phyloP scores from a whole-genome alignment of 2,113 vertebrate species.

The Steatornis caripensis region DNA sequence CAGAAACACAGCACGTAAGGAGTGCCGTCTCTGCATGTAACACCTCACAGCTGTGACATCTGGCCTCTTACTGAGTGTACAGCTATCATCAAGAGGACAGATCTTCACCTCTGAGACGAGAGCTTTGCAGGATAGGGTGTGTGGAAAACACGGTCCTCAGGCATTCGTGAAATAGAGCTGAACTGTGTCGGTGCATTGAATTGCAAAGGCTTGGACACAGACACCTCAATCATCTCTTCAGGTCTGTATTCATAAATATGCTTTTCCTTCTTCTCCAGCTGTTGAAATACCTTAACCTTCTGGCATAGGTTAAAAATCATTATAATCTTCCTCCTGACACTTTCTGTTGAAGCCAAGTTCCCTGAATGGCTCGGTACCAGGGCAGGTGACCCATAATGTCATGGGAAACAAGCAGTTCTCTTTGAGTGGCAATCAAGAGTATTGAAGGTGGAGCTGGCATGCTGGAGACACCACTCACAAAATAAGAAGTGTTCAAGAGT shows the following conservation, averaged over 20 bases:
- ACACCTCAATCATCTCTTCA: background rate
- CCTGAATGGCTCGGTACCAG: background rate
- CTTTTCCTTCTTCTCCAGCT: background rate
- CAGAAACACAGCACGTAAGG: background rate
- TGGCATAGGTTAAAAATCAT: background rate
- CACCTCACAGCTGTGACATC: background rate
- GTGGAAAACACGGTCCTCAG: background rate
- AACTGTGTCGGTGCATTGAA: accelerated
- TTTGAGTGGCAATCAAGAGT: background rate
- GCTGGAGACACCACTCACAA: background rate
- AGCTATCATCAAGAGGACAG: background rate
- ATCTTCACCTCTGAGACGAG: background rate
- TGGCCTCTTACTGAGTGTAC: background rate
- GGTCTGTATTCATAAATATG: background rate
- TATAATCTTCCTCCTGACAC: background rate
- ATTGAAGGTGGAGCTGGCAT: background rate
- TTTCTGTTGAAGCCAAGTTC: background rate
- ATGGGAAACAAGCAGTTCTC: background rate
- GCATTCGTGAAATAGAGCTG: accelerated
- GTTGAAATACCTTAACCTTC: background rate
- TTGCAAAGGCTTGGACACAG: background rate
- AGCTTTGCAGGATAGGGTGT: background rate
- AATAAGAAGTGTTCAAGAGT: background rate
- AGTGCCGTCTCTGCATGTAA: background rate
- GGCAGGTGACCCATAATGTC: background rate